Evolutionary conservation across 64 coral and sea anemone species (phyloP).

Genomic region (Stylophora pistillata): DNA sequence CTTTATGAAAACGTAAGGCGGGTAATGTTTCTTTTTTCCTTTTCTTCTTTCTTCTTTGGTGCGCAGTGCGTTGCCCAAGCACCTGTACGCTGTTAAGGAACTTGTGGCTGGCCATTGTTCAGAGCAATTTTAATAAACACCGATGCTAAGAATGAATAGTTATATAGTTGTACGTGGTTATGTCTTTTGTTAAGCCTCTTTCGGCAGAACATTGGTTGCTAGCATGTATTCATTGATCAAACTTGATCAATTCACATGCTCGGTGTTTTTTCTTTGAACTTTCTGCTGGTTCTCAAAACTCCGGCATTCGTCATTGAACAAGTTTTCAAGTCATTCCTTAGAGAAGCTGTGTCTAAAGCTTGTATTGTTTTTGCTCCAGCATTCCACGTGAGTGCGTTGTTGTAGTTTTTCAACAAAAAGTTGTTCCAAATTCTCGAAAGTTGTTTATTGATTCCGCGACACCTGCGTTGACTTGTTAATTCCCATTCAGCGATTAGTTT

Average conservation of each 20-base stretch:
- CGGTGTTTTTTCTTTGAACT: background rate
- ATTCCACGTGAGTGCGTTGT: background rate
- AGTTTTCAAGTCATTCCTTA: too few species aligned
- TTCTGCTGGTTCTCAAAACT: background rate
- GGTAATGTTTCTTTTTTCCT: background rate
- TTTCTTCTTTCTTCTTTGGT: background rate
- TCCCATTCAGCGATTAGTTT: background rate
- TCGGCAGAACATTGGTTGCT: background rate
- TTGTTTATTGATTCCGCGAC: background rate
- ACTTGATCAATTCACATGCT: background rate
- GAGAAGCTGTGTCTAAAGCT: too few species aligned
- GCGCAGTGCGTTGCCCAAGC: background rate
- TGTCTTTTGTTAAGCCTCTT: slow-evolving; percentile 11
- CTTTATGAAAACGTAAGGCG: slow-evolving; percentile 29
- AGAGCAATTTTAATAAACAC: background rate
- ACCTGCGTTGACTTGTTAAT: background rate
- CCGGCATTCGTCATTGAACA: background rate
- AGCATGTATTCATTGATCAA: background rate
- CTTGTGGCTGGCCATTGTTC: slow-evolving; percentile 16
- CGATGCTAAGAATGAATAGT: slow-evolving; percentile 1
- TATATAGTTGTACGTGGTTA: background rate
- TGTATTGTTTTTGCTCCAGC: background rate
- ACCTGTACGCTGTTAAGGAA: slow-evolving; percentile 31
- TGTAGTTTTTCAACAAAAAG: background rate
- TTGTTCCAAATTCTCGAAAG: background rate